These are phyloP conservation scores for Balaeniceps rex DNA, from an alignment of 2,113 vertebrate species.

Conservation along the genomic window DNA sequence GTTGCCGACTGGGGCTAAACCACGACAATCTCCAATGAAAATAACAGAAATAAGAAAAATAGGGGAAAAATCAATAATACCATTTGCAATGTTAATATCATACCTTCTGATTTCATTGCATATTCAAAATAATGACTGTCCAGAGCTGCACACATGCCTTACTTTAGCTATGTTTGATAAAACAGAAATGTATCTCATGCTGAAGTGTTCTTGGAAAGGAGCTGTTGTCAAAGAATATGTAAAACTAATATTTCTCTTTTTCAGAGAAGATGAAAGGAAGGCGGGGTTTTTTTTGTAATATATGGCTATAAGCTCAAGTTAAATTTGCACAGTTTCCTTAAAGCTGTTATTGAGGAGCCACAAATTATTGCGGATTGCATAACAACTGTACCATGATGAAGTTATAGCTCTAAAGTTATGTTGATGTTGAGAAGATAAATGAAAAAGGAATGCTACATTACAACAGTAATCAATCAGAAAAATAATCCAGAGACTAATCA, in stretches of 20 bases:
- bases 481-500: conserved; percentile 60
- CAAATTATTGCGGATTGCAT: conserved; percentile 26
- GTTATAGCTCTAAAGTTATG: conserved; percentile 31
- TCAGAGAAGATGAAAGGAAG: background rate
- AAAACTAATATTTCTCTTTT: background rate
- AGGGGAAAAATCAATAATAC: background rate
- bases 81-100: background rate
- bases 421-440: conserved; percentile 26
- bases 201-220: background rate
- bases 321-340: background rate
- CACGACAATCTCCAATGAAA: no score
- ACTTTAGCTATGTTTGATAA: background rate
- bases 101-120: background rate
- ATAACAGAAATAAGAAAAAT: background rate
- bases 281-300: background rate
- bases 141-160: background rate
- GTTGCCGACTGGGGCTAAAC: no score
- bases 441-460: conserved; percentile 38
- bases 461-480: conserved; percentile 60
- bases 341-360: conserved; percentile 4
- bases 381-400: background rate
- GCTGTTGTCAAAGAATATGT: background rate
- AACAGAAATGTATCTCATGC: background rate
- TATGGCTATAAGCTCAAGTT: background rate
- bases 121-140: background rate